Conservation (phyloP, 1,140 invertebrate species). For the Neodiprion pinetum region DNA sequence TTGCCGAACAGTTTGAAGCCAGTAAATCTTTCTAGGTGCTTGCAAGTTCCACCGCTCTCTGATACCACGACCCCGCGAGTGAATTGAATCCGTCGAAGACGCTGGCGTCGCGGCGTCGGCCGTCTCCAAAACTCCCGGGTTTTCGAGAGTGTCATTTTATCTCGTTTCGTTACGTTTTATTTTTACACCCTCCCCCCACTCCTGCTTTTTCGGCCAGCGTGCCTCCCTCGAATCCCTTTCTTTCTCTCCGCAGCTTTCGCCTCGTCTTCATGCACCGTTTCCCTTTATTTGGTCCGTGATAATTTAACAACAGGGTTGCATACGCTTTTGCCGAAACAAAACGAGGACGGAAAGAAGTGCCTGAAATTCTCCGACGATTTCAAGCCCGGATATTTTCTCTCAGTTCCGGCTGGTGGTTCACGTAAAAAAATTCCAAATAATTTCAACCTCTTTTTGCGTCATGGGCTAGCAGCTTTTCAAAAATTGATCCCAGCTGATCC, state of each 20-base stretch:
- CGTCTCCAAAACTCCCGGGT: neutral
- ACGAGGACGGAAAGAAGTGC: too few relatives aligned
- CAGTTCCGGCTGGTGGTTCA: too few relatives aligned
- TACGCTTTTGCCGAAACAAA: neutral
- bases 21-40: neutral
- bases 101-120: neutral
- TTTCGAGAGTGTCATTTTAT: constrained; percentile 5
- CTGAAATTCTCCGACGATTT: too few relatives aligned
- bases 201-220: neutral
- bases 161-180: neutral
- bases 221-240: neutral
- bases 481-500: too few relatives aligned
- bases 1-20: neutral
- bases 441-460: too few relatives aligned
- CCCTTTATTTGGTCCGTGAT: neutral
- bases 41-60: neutral
- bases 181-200: neutral
- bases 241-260: neutral
- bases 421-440: too few relatives aligned
- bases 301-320: neutral
- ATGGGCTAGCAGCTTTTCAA: too few relatives aligned
- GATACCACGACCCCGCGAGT: neutral
- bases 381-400: too few relatives aligned
- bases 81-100: constrained; percentile 4
- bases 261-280: neutral